Evolutionary conservation across 2,113 vertebrate species (phyloP), one percentile per base, ranked within the genome.

Genomic region (Limnothrissa miodon): DNA sequence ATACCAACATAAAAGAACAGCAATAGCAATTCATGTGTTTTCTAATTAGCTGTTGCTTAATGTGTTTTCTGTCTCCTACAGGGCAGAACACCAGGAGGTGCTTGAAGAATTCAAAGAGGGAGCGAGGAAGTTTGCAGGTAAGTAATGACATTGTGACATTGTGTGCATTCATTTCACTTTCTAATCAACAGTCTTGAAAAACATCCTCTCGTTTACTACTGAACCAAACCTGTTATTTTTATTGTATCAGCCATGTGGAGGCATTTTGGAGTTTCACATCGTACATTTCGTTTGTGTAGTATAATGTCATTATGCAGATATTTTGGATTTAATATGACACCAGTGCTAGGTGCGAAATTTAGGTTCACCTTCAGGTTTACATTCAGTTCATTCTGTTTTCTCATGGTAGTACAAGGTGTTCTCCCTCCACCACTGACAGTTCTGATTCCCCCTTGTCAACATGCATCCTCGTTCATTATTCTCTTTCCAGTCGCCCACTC

Each of bases 41-140:
- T 82, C 17, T 82, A 33, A 81, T 81, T 56, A 36, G n/a, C 11
- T 66, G 17, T n/a, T 39, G 11, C 66, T 78, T 66, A 11, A 80
- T 45, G 23, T 66, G 2, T 1, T 46, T 46, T 83, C 0, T 33
- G 59, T 82, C 11, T 80, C 82, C 53, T 90, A 1, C 62, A 99
- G 98, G 85, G 96, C 94, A 89, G 98, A 99, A 84, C 95, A 99
- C 86, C 95, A 96, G 51, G 97, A 99, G 0, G 95, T 97, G n/a
- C 89, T 99, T 91, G 95, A 96, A 89, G 96, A 97, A 62, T 99
- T 96, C 89, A 97, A 96, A 87, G 94, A 95, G 88, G 98, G 98
- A 91, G 93, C 96, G 90, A 94, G 91, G 51, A 98, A 95, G 84
- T 99, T 99, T 92, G 93, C 98, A 95, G 98, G 98, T 99, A 33